These are phyloP conservation scores for Lytechinus variegatus DNA, from an alignment of 35 echinoderm and acorn worm genomes.

Conservation along the genomic window DNA sequence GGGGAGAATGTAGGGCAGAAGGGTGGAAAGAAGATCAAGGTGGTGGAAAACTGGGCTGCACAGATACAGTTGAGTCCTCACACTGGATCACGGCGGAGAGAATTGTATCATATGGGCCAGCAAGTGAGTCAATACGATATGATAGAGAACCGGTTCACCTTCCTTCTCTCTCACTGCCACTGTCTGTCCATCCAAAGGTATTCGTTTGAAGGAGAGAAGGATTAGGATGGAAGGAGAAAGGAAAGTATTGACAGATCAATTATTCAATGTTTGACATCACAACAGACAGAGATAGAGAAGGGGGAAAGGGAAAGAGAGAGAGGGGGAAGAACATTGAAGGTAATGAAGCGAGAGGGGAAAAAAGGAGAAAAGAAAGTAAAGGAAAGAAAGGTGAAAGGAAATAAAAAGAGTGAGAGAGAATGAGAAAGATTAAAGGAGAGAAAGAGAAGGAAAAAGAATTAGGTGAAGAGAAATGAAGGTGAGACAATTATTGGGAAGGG, in stretches of 20 bases:
- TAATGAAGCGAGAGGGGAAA: background rate
- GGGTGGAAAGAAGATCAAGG: slow-evolving; percentile 37
- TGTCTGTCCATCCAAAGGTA: background rate
- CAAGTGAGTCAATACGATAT: slow-evolving; percentile 40
- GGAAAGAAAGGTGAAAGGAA: too few species aligned
- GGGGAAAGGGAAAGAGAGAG: background rate
- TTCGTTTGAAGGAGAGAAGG: background rate
- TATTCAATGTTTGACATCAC: background rate
- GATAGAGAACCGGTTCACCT: slow-evolving; percentile 9
- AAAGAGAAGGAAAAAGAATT: background rate
- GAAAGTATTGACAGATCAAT: background rate
- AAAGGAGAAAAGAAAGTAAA: background rate
- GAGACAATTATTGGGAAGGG: background rate
- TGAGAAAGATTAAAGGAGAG: background rate
- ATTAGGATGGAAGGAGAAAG: background rate
- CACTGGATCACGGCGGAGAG: background rate
- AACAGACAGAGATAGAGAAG: background rate
- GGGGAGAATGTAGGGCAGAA: slow-evolving; percentile 35
- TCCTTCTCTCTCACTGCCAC: background rate
- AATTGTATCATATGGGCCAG: slow-evolving; percentile 44
- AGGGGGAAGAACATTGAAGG: background rate
- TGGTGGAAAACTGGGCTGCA: slow-evolving; percentile 20
- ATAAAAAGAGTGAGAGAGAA: too few species aligned
- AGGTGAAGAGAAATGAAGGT: too few species aligned
- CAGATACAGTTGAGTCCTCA: slow-evolving; percentile 12